Evolutionary conservation across 2,113 vertebrate genomes (phyloP), one percentile per base, ranked within the genome.

Genomic region (Camarhynchus parvulus): DNA sequence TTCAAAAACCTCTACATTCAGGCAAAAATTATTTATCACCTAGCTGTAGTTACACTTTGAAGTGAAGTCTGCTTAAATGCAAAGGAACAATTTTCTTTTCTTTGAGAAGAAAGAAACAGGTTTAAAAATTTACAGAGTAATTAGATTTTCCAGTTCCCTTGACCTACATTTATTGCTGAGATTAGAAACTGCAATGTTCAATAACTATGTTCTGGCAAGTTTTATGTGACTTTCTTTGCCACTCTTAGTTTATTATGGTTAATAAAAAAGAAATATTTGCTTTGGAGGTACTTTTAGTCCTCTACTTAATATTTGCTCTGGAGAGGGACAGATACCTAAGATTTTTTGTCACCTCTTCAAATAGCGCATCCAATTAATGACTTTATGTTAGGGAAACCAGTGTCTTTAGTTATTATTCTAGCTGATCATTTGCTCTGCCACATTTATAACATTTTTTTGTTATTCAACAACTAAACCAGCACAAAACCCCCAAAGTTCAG

Each of bases 71-170:
- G 47, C 61, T 84, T 77, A 50, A 74, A 58, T 77, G 79, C 42
- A 41, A 86, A 41, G 78, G 69, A 91, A 42, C 35, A 62, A 81
- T 76, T 69, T 84, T 78, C 78, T 75, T 92, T 94, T 95, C 39
- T 74, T 89, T 92, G 56, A 82, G 94, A 96, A 81, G 91, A 95
- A 91, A 95, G 56, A 94, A 89, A 70, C 75, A 84, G 61, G 86
- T 92, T 97, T 97, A 96, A 95, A 96, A 91, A 92, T 95, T 96
- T 94, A 90, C 66, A 91, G 88, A 88, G 83, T 87, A 89, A 81
- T 92, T 80, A 75, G 86, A 78, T 95, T 97, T 95, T 94, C 70
- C 85, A 83, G 52, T 95, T 95, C 83, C 74, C 82, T 96, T 91
- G 76, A 75, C 96, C 94, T 94, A 95, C 74, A 56, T 95, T 97